phyloP scores from a whole-genome alignment of 2,113 vertebrate species.

The Saguinus midas region DNA sequence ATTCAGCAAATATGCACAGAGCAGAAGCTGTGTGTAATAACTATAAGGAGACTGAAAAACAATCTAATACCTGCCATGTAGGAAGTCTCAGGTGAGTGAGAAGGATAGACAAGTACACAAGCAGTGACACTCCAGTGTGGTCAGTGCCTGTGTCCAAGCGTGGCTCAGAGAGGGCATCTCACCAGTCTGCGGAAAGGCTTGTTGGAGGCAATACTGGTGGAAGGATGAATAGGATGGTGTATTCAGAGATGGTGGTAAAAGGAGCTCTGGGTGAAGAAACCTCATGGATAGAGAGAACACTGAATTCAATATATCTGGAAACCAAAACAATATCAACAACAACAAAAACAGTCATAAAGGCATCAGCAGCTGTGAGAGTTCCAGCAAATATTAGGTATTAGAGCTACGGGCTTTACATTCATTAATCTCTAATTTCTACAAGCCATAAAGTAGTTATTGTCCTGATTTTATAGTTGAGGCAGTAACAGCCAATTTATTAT shows the following conservation, averaged over 20 bases:
- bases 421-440: neutral
- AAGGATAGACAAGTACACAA: accelerated
- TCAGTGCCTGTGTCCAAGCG: neutral
- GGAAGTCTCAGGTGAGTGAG: neutral
- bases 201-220: neutral
- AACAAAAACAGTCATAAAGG: neutral
- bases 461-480: neutral
- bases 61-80: accelerated
- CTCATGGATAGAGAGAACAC: neutral
- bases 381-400: neutral
- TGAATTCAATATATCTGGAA: neutral
- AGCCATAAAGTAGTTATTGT: neutral
- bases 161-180: neutral
- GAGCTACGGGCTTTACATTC: neutral
- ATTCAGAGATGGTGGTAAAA: no score
- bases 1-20: neutral
- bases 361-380: neutral
- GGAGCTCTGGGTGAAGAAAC: neutral
- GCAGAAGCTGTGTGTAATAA: neutral
- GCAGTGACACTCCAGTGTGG: neutral
- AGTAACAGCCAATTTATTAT: neutral
- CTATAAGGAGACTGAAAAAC: neutral
- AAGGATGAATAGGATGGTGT: neutral
- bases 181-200: neutral
- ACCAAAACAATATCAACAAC: neutral